phyloP scores from a whole-genome alignment of 2,888 invertebrate genomes.

The Lysandra coridon region DNA sequence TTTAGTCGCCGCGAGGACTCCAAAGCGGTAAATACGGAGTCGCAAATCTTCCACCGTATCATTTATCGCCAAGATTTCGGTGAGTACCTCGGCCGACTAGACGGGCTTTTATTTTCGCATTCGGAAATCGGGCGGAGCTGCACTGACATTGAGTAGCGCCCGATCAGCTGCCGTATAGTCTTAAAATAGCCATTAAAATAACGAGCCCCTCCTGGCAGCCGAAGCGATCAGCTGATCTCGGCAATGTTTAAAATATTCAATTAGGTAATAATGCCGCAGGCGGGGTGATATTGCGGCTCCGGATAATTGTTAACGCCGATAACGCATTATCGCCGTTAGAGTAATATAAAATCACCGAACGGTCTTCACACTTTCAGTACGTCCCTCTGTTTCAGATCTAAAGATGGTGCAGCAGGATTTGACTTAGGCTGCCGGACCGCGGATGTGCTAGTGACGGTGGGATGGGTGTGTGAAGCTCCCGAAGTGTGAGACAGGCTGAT shows the following conservation, averaged over 20 bases:
- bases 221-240: slow-evolving; percentile 74
- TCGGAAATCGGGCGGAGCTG: slow-evolving; percentile 44
- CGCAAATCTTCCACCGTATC: slow-evolving; percentile 74
- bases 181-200: slow-evolving; percentile 78
- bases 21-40: slow-evolving; percentile 80
- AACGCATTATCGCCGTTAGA: slow-evolving; percentile 54
- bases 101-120: slow-evolving; percentile 38
- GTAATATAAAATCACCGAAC: slow-evolving; percentile 49
- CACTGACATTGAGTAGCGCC: slow-evolving; percentile 73
- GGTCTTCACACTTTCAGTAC: slow-evolving; percentile 52
- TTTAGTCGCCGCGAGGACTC: slow-evolving; percentile 76
- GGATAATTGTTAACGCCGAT: slow-evolving; percentile 52
- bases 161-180: slow-evolving; percentile 74
- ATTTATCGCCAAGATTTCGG: slow-evolving; percentile 78
- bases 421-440: slow-evolving; percentile 67
- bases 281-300: slow-evolving; percentile 51
- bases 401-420: slow-evolving; percentile 81
- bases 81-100: slow-evolving; percentile 53
- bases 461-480: slow-evolving; percentile 66
- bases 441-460: slow-evolving; percentile 50
- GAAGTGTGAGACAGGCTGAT: slow-evolving; percentile 64
- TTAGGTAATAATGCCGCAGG: slow-evolving; percentile 64
- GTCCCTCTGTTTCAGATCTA: slow-evolving; percentile 69
- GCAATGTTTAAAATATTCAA: slow-evolving; percentile 68
- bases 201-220: slow-evolving; percentile 75